Evolutionary conservation across 2,888 invertebrate species (phyloP).

Genomic region (Lasioglossum marginatum): DNA sequence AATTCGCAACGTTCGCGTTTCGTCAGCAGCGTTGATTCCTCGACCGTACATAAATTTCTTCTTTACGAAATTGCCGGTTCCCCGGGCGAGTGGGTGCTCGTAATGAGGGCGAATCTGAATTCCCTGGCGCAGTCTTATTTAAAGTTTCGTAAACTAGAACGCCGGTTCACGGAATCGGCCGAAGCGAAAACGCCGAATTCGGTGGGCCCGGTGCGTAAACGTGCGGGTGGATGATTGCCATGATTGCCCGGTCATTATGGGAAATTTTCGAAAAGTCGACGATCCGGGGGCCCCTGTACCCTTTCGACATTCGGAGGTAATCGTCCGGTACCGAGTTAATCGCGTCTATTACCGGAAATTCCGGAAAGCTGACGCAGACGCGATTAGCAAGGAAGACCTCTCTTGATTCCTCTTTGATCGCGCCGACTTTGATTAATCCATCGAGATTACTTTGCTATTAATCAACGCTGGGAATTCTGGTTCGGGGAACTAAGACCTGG

Average conservation of each 20-base stretch:
- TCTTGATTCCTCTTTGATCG: slow-evolving; percentile 28
- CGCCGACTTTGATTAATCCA: slow-evolving; percentile 22
- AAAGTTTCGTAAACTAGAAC: slow-evolving; percentile 59
- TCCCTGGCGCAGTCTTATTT: slow-evolving; percentile 38
- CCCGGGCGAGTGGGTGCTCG: slow-evolving; percentile 22
- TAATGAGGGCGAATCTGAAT: slow-evolving; percentile 55
- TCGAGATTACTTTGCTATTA: not conserved
- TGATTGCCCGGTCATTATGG: slow-evolving; percentile 69
- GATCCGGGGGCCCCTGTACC: slow-evolving; percentile 24
- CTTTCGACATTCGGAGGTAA: slow-evolving; percentile 39
- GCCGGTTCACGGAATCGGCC: slow-evolving; percentile 50
- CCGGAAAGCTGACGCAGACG: slow-evolving; percentile 39
- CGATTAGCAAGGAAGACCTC: slow-evolving; percentile 7
- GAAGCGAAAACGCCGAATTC: slow-evolving; percentile 15
- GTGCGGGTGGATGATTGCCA: slow-evolving; percentile 71
- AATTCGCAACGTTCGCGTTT: not conserved
- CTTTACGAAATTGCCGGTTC: slow-evolving; percentile 58
- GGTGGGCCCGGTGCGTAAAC: slow-evolving; percentile 50
- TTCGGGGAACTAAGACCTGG: not conserved
- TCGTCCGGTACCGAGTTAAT: slow-evolving; percentile 59
- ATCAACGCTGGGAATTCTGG: not conserved
- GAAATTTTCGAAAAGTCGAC: slow-evolving; percentile 66
- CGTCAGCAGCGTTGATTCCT: slow-evolving; percentile 19
- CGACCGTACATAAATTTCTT: slow-evolving; percentile 34
- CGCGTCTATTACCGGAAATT: slow-evolving; percentile 59